Conservation (phyloP, 2,113 vertebrate genomes). For the Craseonycteris thonglongyai region DNA sequence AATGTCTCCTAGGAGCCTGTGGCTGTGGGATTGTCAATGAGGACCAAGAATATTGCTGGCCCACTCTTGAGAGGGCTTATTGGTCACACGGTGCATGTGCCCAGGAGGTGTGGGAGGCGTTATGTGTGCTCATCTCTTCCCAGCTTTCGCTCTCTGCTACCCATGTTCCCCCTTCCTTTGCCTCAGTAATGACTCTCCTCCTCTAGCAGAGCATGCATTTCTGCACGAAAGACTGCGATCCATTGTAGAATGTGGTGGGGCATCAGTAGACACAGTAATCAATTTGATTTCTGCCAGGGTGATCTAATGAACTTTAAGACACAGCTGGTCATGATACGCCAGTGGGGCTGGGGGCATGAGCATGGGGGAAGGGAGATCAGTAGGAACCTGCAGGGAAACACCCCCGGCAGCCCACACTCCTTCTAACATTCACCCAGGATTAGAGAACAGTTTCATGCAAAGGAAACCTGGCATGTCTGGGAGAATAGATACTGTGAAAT, state of each 20-base stretch:
- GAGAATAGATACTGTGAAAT: neutral
- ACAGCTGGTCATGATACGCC: neutral
- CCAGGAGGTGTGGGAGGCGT: neutral
- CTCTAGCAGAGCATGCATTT: neutral
- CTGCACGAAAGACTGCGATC: neutral
- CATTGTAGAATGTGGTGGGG: neutral
- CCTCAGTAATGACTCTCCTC: neutral
- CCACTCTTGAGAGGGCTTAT: neutral
- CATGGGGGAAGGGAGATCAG: neutral
- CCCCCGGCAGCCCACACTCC: neutral
- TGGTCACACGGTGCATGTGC: neutral
- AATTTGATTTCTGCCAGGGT: neutral
- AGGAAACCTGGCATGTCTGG: neutral
- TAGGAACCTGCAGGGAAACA: neutral
- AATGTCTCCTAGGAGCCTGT: neutral
- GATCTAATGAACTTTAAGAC: neutral
- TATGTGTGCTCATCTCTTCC: neutral
- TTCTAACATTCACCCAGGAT: neutral
- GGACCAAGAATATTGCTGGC: neutral
- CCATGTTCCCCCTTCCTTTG: neutral
- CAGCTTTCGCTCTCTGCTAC: neutral
- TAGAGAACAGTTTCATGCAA: neutral
- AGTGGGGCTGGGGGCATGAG: neutral
- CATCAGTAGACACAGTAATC: neutral
- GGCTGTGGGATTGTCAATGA: neutral